Base-by-base conservation (phyloP, 2,797 vertebrate genomes). In the Sebastes elongatus region DNA sequence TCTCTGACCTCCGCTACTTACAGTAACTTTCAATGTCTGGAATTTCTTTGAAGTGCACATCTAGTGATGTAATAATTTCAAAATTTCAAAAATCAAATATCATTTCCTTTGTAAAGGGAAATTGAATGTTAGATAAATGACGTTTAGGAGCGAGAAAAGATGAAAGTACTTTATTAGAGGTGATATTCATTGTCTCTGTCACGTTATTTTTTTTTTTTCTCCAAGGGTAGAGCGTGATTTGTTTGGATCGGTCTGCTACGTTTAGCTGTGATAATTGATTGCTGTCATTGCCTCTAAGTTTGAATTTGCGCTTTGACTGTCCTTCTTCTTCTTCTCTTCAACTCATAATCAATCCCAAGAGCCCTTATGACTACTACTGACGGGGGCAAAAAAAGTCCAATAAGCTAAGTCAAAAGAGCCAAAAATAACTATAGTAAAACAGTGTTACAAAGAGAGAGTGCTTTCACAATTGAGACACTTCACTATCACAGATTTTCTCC, bases 11-110 rank as follows among this genome's bases (percentile, higher is more conserved):
- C 52, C 2, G 0, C 27, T 68, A 57, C 22, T 52, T 81, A 38
- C 56, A 79, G 18, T 49, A 20, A 49, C 82, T 79, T 80, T 83
- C 81, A 85, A 83, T 78, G 49, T 72, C 35, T 33, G 7, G 16
- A 55, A 53, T 28, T 71, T 56, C 28, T 79, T 65, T 81, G n/a
- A 85, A 72, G 63, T 65, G 46, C 32, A 63, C 18, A 25, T 69
- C 27, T 27, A 60, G 49, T 6, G 57, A 63, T 67, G 22, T 30
- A 66, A 76, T 32, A 74, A 66, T 55, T n/a, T 10, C 32, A 13
- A 59, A 59, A 76, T 67, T 53, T 52, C 7, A 3, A 35, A 35
- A 67, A 70, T 27, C 2, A 68, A 57, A 62, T 22, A 11, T 16
- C 0, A 52, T 66, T 32, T 38, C 11, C 32, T 30, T 18, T 49